phyloP scores from a whole-genome alignment of 2,113 vertebrate genomes.

The Syrrhaptes paradoxus region DNA sequence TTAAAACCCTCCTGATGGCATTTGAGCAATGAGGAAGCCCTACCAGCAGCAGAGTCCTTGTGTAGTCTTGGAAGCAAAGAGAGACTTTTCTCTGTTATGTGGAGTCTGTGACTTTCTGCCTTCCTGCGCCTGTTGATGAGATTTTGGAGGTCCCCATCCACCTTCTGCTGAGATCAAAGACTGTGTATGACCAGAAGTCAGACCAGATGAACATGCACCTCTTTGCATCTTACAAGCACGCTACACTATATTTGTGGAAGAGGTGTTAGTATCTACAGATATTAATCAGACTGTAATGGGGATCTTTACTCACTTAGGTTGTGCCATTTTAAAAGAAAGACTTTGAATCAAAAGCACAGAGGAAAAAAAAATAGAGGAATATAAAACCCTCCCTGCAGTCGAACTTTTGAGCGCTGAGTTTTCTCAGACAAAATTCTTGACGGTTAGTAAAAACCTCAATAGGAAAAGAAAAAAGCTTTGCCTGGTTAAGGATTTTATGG shows the following conservation, averaged over 20 bases:
- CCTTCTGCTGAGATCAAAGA: not conserved
- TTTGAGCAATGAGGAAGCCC: not conserved
- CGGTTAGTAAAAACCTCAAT: not conserved
- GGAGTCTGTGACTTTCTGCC: not conserved
- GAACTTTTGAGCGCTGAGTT: not conserved
- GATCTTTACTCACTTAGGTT: not conserved
- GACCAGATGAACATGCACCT: not conserved
- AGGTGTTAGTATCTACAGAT: not conserved
- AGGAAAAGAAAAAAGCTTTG: not conserved
- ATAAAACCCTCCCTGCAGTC: not conserved
- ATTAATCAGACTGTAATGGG: not conserved
- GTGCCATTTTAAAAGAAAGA: not conserved
- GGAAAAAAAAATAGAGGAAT: not conserved
- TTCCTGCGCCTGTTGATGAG: not conserved
- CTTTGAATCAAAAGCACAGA: not conserved
- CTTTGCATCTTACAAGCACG: not conserved
- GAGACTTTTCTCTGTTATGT: not conserved
- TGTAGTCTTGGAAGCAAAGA: not conserved
- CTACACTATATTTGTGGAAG: not conserved
- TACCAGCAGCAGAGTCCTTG: not conserved
- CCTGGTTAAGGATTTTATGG: not conserved
- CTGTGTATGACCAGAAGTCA: not conserved
- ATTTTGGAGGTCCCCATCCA: not conserved
- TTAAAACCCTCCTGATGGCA: not conserved
- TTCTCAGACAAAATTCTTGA: not conserved